phyloP scores from a whole-genome alignment of 2,888 invertebrate species.

The Epirrhoe tristata region DNA sequence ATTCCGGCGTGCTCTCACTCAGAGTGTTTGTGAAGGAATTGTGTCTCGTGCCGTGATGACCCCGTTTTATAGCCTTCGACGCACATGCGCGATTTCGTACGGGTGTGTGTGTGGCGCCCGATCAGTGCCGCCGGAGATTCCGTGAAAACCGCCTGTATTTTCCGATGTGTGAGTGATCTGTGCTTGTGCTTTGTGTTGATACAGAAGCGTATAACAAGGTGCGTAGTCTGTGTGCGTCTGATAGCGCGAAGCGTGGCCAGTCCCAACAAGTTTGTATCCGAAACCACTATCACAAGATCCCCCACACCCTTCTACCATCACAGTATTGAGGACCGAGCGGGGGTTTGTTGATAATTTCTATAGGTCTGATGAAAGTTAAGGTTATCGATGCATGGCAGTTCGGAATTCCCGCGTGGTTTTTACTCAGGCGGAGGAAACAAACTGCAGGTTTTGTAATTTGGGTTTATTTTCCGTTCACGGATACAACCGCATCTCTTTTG shows the following conservation, averaged over 20 bases:
- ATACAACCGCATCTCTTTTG: constrained; percentile 38
- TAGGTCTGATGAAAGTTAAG: constrained; percentile 40
- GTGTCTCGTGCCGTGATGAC: constrained; percentile 50
- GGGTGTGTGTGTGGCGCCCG: constrained; percentile 67
- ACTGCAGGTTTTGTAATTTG: constrained; percentile 48
- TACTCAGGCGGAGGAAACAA: constrained; percentile 62
- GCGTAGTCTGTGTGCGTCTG: constrained; percentile 54
- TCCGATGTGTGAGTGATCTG: constrained; percentile 51
- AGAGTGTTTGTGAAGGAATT: constrained; percentile 60
- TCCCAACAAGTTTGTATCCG: constrained; percentile 60
- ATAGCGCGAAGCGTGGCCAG: constrained; percentile 52
- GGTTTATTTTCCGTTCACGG: constrained; percentile 47
- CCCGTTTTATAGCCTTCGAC: constrained; percentile 54
- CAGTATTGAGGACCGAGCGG: constrained; percentile 43
- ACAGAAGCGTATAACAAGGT: constrained; percentile 43
- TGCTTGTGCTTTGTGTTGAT: constrained; percentile 50
- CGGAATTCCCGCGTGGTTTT: constrained; percentile 63
- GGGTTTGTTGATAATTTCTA: constrained; percentile 41
- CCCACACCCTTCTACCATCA: constrained; percentile 48
- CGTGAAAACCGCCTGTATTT: constrained; percentile 64
- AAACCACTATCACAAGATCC: constrained; percentile 47
- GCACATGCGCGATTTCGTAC: constrained; percentile 55
- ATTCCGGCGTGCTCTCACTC: constrained; percentile 60
- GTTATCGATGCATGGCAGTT: constrained; percentile 45
- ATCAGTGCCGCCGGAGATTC: constrained; percentile 65